A percentile compares a stretch with the other conserved stretches of the same genome.
Evolutionary conservation across 2,113 vertebrate genomes (phyloP).

Genomic region (Furnarius figulus): DNA sequence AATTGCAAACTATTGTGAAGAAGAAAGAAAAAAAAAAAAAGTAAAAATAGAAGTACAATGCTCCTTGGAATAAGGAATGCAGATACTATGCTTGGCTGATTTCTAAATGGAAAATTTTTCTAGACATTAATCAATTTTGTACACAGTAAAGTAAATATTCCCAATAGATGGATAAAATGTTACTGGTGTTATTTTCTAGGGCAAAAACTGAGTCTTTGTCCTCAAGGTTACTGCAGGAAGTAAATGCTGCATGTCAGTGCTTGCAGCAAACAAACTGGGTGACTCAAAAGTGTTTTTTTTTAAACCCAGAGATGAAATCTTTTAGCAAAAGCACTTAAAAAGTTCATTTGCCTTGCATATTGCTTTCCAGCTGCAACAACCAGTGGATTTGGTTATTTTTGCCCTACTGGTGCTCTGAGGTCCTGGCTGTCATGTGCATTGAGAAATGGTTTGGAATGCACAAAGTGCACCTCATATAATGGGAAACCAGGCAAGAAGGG

Average conservation of each 20-base stretch:
- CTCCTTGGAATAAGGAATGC: neutral
- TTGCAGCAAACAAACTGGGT: neutral
- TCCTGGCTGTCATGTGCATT: neutral
- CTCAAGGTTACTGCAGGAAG: neutral
- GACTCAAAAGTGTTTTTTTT: neutral
- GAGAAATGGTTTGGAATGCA: neutral
- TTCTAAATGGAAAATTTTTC: neutral
- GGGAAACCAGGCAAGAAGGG: neutral
- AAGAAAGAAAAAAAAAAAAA: neutral
- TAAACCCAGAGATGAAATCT: neutral
- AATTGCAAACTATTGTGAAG: neutral
- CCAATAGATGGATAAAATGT: neutral
- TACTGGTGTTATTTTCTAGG: neutral
- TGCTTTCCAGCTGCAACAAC: neutral
- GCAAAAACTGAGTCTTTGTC: neutral
- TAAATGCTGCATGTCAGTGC: neutral
- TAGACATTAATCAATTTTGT: neutral
- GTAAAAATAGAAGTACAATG: neutral
- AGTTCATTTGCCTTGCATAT: neutral
- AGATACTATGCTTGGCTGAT: neutral
- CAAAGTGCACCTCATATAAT: neutral
- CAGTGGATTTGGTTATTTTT: neutral
- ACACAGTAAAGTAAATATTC: neutral
- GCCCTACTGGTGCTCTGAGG: neutral
- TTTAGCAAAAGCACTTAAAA: neutral